Evolutionary conservation across 2,888 invertebrate genomes (phyloP), one percentile per base, ranked within the genome.

Genomic region (Tenthredo distinguenda): DNA sequence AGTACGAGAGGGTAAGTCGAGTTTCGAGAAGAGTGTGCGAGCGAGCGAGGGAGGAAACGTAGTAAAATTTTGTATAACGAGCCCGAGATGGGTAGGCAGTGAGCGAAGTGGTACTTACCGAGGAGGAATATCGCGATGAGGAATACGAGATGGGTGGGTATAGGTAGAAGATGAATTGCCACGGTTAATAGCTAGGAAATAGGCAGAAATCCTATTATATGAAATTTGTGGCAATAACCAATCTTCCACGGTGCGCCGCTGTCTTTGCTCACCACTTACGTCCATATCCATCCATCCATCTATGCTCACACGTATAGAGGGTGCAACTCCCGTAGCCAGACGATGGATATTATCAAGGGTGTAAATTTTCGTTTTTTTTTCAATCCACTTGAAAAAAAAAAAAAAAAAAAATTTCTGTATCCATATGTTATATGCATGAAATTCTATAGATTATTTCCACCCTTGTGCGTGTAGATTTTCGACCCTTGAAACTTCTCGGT

Each of bases 131-230:
- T 43, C 72, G 21, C 40, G 31, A 71, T 18, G 71, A 71, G 71
- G 34, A 71, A 31, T 71, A 71, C 37, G 34, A 37, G 37, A 4
- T 26, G 12, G 62, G 9, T 62, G 26, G 71, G 43, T 21, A 43
- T 21, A 40, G 21, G 40, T 21, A 9, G 77, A 50, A 77, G 77
- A 77, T 50, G 77, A 77, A 77, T 77, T 26, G 77, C 77, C 18
- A 50, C 9, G 55, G 47, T 77, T 77, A 77, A 77, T 77, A 55
- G 77, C 34, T 77, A 77, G 77, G 77, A 77, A 77, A 77, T 77
- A 77, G 77, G 77, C 77, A 77, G 77, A 77, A 77, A 77, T 77
- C 55, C 77, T 77, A 55, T 77, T 77, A 77, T 55, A 15, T 55
- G n/a, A 50, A 50, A 77, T 77, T 55, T 77, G 50, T 77, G 77